phyloP scores from a whole-genome alignment of 2,888 invertebrate genomes.

The Agrenia bidenticulata region DNA sequence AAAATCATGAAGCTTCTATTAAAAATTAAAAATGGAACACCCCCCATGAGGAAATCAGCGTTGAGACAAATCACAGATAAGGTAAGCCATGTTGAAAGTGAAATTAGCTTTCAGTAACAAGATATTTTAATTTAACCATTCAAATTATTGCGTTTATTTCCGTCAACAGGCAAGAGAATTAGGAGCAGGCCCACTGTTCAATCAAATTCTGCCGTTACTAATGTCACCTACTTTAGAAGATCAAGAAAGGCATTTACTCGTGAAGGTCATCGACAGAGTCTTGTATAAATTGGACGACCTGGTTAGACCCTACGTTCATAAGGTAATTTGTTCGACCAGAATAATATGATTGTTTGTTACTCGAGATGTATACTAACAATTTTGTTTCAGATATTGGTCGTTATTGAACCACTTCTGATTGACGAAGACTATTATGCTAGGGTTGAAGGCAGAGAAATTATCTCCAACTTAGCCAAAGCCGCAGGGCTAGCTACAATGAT shows the following conservation, averaged over 20 bases:
- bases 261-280: constrained; percentile 98
- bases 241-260: constrained; percentile 96
- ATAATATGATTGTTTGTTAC: too few relatives aligned
- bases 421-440: constrained; percentile 99
- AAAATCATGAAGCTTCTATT: constrained; percentile 98
- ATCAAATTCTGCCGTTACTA: constrained; percentile 96
- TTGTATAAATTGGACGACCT: constrained; percentile 97
- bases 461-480: constrained; percentile 97
- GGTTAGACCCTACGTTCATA: constrained; percentile 98
- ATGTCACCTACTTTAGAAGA: constrained; percentile 99
- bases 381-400: constrained; percentile 78
- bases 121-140: not conserved
- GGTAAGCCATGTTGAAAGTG: constrained; percentile 28
- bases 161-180: constrained; percentile 77
- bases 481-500: constrained; percentile 99
- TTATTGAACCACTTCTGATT: constrained; percentile 96
- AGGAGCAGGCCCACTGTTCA: constrained; percentile 97
- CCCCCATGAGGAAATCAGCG: constrained; percentile 98
- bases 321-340: constrained; percentile 62
- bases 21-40: constrained; percentile 99
- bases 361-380: not conserved
- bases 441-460: constrained; percentile 98
- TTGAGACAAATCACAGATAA: constrained; percentile 97
- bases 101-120: not conserved
- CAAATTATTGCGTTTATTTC: too few relatives aligned